Base-by-base conservation (phyloP, 2,797 vertebrate genomes). In the Delichon dasypus region DNA sequence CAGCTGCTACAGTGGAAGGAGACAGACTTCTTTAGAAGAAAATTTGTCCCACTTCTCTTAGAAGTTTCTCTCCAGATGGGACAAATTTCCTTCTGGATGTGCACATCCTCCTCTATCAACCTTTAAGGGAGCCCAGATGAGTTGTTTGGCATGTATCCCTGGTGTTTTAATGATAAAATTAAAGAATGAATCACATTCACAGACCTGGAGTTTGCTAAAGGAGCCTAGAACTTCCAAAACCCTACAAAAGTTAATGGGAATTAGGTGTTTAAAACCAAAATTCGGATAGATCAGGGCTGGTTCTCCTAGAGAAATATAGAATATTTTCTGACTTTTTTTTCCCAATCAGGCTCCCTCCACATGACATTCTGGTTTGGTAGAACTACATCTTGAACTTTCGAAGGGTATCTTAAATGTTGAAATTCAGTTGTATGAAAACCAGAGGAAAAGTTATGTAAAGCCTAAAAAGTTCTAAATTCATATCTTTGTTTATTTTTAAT, bases 271-370 rank as follows among this genome's bases (percentile, higher is more conserved):
- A 44, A 73, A 73, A 11, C 5, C 32, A 88, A 27, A 44, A 1
- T 22, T 68, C 22, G 21, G 6, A 9, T 32, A n/a, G 12, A 40
- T 73, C 17, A 30, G 5, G 18, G 5, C 11, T 72, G 22, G 13
- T 20, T 72, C 18, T 42, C 26, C 25, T 23, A 36, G 13, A 36
- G 3, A 60, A 71, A 62, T 34, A 36, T 0, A 13, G 17, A 7
- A 12, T 21, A 10, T 38, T 75, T 47, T 47, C 3, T n/a, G 7
- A 6, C n/a, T 14, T 34, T 60, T 38, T 38, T n/a, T 61, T 23
- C 4, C 18, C 3, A 3, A 3, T 34, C 25, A 48, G 5, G 2
- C 2, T 11, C 5, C 20, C 10, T 29, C 13, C 13, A 60, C 14
- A 10, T 8, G 6, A 21, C 3, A 32, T 34, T 73, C 9, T 50